Base-by-base conservation (phyloP, 2,113 vertebrate genomes). In the Ictalurus punctatus region DNA sequence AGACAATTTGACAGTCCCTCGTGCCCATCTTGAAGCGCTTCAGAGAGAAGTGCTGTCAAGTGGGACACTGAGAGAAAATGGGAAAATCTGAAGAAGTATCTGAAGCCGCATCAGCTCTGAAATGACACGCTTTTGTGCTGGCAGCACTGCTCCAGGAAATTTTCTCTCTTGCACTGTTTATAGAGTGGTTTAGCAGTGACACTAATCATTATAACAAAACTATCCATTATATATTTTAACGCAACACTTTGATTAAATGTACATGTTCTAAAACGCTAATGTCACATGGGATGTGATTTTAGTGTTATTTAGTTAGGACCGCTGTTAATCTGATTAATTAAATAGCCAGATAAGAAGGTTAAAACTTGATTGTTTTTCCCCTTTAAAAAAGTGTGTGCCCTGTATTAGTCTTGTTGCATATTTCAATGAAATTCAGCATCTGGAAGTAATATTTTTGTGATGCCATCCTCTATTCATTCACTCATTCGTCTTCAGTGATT, bases 1-100 rank as follows among this genome's bases (percentile, higher is more conserved):
- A 81, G 86, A 80, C 86, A 54, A 34, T 87, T 87, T 78, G 40
- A 27, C 73, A 54, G 25, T 87, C 74, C 61, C 48, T 34, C 8
- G 25, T 69, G 30, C 40, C 30, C 12, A 59, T 69, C 25, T 58
- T 34, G 23, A 67, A 59, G 79, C 61, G 58, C 34, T 58, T 71
- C 23, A 19, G 27, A 82, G 63, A 82, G 63, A 58, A 25, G 23
- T 1, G 63, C 30, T 37, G 78, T 82, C 86, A 21, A 54, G 40
- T 67, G 76, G 30, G 78, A 34, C 44, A 37, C n/a, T 3, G 27
- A 69, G 76, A 78, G 86, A 79, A 81, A 67, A 54, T 65, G 27
- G 78, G 63, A 87, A 78, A 44, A 76, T n/a, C 54, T 16, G 34
- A 85, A 73, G 23, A 67, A 37, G 76, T 52, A 58, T 82, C 30